A percentile compares a stretch with the other conserved stretches of the same genome.
phyloP scores from a whole-genome alignment of 2,888 invertebrate genomes.

The Campoplex nolae region DNA sequence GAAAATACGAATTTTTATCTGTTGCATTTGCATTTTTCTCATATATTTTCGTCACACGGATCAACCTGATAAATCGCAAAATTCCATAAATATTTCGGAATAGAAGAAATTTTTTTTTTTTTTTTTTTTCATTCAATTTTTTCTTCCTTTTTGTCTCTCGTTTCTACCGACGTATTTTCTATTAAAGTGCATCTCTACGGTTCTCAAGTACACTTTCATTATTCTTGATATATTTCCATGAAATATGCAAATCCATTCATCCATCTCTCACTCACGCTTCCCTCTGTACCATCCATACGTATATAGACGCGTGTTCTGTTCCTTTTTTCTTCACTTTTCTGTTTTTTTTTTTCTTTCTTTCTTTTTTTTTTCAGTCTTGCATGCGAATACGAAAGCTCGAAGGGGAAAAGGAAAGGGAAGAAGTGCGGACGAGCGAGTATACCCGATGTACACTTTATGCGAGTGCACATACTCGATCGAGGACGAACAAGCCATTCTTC shows the following conservation, averaged over 20 bases:
- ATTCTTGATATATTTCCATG: constrained; percentile 65
- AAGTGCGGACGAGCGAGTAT: constrained; percentile 15
- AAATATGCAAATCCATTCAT: constrained; percentile 67
- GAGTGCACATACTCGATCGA: constrained; percentile 69
- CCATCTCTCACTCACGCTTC: constrained; percentile 57
- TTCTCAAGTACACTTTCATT: constrained; percentile 57
- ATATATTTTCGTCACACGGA: constrained; percentile 49
- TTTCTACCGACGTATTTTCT: constrained; percentile 36
- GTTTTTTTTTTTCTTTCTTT: too few relatives aligned
- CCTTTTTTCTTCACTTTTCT: constrained; percentile 18
- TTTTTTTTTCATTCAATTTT: background rate
- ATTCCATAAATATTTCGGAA: constrained; percentile 52
- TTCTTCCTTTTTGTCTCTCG: background rate
- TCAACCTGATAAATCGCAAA: constrained; percentile 57
- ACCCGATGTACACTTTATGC: constrained; percentile 70
- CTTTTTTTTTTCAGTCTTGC: constrained; percentile 25
- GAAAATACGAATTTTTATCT: background rate
- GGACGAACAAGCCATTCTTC: constrained; percentile 70
- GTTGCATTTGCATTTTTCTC: constrained; percentile 54
- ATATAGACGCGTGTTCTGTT: background rate
- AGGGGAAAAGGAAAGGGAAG: constrained; percentile 46
- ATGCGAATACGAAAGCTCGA: constrained; percentile 44
- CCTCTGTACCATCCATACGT: constrained; percentile 25
- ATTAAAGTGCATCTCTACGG: constrained; percentile 48
- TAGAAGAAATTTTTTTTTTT: background rate